Base-by-base conservation (phyloP, 2,113 vertebrate genomes). In the Halichoerus grypus region DNA sequence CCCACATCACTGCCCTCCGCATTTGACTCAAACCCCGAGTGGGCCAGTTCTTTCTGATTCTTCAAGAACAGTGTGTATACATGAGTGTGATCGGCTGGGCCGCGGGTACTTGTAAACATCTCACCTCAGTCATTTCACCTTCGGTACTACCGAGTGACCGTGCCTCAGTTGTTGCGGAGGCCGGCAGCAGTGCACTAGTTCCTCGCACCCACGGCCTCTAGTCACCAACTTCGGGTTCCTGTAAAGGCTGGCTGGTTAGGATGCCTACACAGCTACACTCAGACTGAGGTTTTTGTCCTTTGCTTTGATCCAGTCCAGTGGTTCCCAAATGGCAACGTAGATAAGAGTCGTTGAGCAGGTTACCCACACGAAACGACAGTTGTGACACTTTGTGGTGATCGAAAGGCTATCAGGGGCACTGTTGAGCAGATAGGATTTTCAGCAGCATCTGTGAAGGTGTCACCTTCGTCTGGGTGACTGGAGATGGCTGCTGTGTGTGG, bases 301-400 rank as follows among this genome's bases (percentile, higher is more conserved):
- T 28, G 11, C 65, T 82, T 86, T 69, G 31, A 21, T 9, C 81
- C 33, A 0, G 4, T 61, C 84, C 51, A 16, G 42, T 67, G 79
- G 15, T 71, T 95, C 12, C 16, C 77, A 76, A 4, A 7, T 5
- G 19, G 36, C 33, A 53, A 19, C 11, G 4, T 26, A 15, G 51
- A 18, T 18, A 19, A 5, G 26, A 61, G 13, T 31, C 46, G 11
- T 0, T 36, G 46, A 16, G 14, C 21, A 39, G 91, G 39, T 28
- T 21, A 7, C 39, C 53, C 10, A 4, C 28, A 33, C 2, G 0
- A 7, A 74, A 28, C 26, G 4, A 1, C 13, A 2, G 1, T 9
- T 9, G 2, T 72, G 24, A 0, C 1, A 5, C 57, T 21, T 15
- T 4, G 39, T 69, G 61, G 31, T 26, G 31, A 33, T 1, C 39